Evolutionary conservation across 2,888 invertebrate species (phyloP), one percentile per base, ranked within the genome.

Genomic region (Andrena minutula): DNA sequence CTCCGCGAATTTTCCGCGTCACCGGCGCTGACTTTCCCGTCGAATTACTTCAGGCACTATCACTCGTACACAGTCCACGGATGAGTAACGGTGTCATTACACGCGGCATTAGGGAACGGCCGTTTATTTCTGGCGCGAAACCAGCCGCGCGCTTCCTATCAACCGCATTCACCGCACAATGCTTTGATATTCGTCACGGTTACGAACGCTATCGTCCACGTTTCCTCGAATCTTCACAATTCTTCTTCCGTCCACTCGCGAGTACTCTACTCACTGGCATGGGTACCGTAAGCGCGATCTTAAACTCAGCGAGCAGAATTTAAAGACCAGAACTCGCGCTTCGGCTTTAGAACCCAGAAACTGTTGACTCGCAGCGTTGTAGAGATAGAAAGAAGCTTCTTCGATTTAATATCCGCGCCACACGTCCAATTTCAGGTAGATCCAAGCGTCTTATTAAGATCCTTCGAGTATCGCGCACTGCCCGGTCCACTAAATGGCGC

Each of bases 1-100:
- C 53, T 51, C 49, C 23, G 8, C 2, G 58, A 76, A 71, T 47
- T 23, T 10, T 12, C 28, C 12, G 75, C 68, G 68, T 75, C 68
- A 35, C 49, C 20, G 6, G 47, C 72, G 26, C 64, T 5, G 12
- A 16, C 16, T 41, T 28, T 10, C 20, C 16, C 28, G 51, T 61
- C 8, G 12, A 10, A 20, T 32, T 78, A 47, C 74, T 72, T 70
- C 58, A 26, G 20, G 10, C 51, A 53, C 58, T 64, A 71, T 75
- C 77, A 23, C 51, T 20, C n/a, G 26, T 47, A 6, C 10, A 35
- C 51, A 35, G 47, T 66, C 61, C 66, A 30, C 63, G 63, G 49
- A 28, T 70, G 79, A 75, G 41, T 76, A 79, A 83, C 68, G 69
- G 53, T 71, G 26, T 16, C 26, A 41, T 63, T 66, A 64, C 20